These are phyloP conservation scores for Brachirus orientalis DNA, from an alignment of 2,113 vertebrate species.

Conservation along the genomic window DNA sequence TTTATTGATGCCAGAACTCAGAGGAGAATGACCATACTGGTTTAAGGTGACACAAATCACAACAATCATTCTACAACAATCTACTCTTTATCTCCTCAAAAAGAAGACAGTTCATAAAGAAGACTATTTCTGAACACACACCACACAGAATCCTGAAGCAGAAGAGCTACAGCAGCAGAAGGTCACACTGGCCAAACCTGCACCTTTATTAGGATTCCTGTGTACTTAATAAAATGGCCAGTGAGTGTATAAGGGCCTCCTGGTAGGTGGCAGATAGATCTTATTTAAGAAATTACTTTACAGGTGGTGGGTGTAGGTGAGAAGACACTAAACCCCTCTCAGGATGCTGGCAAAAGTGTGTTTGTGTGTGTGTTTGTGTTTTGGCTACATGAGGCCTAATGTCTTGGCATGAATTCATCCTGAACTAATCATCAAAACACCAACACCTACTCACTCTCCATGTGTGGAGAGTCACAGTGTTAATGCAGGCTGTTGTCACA, in stretches of 20 bases:
- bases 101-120: no score
- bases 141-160: no score
- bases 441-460: conserved; percentile 61
- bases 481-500: conserved; percentile 70
- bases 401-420: conserved; percentile 70
- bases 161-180: no score
- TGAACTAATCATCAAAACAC: conserved; percentile 73
- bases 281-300: conserved; percentile 61
- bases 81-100: no score
- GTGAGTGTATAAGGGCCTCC: conserved; percentile 17
- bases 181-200: no score
- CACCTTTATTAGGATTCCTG: no score
- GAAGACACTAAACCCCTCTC: conserved; percentile 67
- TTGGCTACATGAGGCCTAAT: conserved; percentile 58
- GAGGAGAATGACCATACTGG: no score
- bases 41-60: no score
- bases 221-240: no score
- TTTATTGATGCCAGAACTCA: no score
- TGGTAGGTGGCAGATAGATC: conserved; percentile 21
- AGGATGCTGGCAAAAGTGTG: conserved; percentile 29
- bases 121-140: no score
- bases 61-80: no score
- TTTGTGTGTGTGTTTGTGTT: conserved; percentile 40
- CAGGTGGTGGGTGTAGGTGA: conserved; percentile 65
- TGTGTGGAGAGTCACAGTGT: conserved; percentile 50